phyloP scores from a whole-genome alignment of 1,140 invertebrate species.

The Drosophila truncata region DNA sequence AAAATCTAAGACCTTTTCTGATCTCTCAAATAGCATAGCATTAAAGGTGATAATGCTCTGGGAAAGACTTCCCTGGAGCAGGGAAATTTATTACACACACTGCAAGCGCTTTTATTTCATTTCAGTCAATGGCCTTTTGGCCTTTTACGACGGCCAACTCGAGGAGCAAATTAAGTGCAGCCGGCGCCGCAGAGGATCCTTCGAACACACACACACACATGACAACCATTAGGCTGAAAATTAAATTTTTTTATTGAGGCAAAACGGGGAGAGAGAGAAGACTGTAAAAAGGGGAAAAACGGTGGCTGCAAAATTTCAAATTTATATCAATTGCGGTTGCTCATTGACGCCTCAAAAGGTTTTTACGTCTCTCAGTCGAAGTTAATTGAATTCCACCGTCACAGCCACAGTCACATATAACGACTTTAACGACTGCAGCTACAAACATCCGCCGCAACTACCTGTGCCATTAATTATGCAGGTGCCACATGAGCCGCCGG shows the following conservation, averaged over 20 bases:
- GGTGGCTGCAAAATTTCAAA: conserved; percentile 49
- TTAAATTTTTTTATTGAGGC: conserved; percentile 71
- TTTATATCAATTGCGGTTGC: conserved; percentile 58
- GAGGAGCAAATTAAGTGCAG: conserved; percentile 75
- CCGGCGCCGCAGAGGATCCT: conserved; percentile 42
- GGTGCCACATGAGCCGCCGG: conserved; percentile 9
- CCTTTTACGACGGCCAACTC: conserved; percentile 68
- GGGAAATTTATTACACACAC: conserved; percentile 50
- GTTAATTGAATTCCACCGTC: conserved; percentile 51
- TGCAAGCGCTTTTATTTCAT: conserved; percentile 60
- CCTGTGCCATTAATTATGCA: conserved; percentile 38
- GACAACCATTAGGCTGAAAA: conserved; percentile 74
- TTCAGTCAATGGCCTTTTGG: conserved; percentile 43
- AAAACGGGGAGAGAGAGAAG: conserved; percentile 10
- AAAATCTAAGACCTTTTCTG: not conserved
- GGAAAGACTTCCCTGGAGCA: not conserved
- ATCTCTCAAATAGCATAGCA: not conserved
- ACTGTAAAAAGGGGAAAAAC: conserved; percentile 14
- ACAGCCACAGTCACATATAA: not conserved
- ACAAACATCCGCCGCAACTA: not conserved
- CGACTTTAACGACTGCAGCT: not conserved
- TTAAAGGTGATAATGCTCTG: not conserved
- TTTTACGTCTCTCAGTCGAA: conserved; percentile 9
- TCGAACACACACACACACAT: conserved; percentile 52
- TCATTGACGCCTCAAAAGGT: conserved; percentile 38